phyloP scores from a whole-genome alignment of 2,888 invertebrate genomes.

The Sussaba pulchella region DNA sequence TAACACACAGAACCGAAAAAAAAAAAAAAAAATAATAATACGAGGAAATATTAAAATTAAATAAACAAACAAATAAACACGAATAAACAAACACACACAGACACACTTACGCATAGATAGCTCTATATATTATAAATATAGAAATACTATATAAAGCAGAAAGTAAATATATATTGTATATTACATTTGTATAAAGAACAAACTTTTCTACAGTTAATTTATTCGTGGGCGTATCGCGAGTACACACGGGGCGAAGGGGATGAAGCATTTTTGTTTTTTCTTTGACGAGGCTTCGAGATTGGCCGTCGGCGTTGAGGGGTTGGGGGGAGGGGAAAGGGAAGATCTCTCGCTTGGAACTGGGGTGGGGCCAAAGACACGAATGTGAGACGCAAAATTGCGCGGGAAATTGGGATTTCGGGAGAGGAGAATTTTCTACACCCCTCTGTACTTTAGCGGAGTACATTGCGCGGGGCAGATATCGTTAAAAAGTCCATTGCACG shows the following conservation, averaged over 20 bases:
- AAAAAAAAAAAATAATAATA: no score
- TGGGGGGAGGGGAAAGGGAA: no score
- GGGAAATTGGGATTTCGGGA: not conserved
- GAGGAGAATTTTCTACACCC: slow-evolving; percentile 14
- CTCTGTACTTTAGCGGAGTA: slow-evolving; percentile 39
- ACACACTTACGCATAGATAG: slow-evolving; percentile 81
- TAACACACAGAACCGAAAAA: slow-evolving; percentile 14
- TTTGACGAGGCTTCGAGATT: slow-evolving; percentile 7
- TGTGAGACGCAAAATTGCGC: slow-evolving; percentile 5
- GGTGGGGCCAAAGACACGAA: slow-evolving; percentile 12
- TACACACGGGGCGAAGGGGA: slow-evolving; percentile 60
- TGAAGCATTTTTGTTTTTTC: not conserved
- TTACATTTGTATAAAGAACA: slow-evolving; percentile 84
- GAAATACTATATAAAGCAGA: slow-evolving; percentile 77
- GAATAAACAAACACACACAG: slow-evolving; percentile 36
- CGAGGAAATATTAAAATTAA: no score
- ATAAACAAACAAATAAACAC: not conserved
- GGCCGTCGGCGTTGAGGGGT: not conserved
- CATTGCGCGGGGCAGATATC: slow-evolving; percentile 35
- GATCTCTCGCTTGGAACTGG: not conserved
- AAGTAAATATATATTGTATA: slow-evolving; percentile 83
- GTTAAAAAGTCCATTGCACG: no score
- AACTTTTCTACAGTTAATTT: slow-evolving; percentile 84
- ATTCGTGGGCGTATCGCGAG: slow-evolving; percentile 83
- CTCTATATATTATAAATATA: slow-evolving; percentile 82